Evolutionary conservation across 2,888 invertebrate species (phyloP).

Genomic region (Saturnia japonica): DNA sequence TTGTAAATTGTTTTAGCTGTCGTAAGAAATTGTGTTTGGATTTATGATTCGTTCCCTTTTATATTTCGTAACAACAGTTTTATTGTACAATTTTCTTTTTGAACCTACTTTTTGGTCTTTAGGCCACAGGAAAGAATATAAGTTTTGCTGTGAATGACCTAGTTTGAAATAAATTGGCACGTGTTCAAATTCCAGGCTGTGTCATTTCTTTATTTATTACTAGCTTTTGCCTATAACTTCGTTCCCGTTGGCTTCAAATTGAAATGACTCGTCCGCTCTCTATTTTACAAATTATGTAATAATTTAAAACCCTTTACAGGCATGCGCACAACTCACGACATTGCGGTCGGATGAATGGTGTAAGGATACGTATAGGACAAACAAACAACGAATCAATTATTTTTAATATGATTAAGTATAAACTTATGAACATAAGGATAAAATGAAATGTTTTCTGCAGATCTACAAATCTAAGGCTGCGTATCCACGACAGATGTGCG

Average conservation of each 20-base stretch:
- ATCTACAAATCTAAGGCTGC: no score
- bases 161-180: not conserved
- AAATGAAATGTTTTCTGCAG: no score
- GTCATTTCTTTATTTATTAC: not conserved
- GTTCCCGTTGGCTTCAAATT: not conserved
- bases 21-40: slow-evolving; percentile 13
- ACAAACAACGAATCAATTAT: no score
- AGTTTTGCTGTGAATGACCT: not conserved
- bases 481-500: no score
- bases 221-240: not conserved
- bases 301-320: no score
- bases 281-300: no score
- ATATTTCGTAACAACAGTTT: not conserved
- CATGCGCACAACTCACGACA: no score
- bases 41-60: slow-evolving; percentile 8
- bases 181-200: not conserved
- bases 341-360: no score
- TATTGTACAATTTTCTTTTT: not conserved
- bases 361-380: no score
- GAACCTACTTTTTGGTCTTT: not conserved
- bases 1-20: slow-evolving; percentile 8
- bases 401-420: no score
- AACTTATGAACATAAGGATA: no score
- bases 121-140: not conserved
- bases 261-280: no score